phyloP scores from a whole-genome alignment of 1,140 invertebrate species.

The Drosophila insularis region DNA sequence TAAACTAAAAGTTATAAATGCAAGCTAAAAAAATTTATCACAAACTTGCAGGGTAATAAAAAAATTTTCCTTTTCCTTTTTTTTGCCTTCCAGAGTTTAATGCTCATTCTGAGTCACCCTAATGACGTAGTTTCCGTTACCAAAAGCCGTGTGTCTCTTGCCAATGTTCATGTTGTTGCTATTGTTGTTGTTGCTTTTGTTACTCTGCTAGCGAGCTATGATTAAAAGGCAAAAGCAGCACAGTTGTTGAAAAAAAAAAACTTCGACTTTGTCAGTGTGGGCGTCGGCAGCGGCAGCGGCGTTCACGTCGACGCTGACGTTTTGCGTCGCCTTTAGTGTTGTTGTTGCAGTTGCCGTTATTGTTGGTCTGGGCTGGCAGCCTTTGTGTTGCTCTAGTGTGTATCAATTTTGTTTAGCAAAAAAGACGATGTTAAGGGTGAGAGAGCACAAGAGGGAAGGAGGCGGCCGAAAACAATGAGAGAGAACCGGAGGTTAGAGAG shows the following conservation, averaged over 20 bases:
- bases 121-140: constrained; percentile 7
- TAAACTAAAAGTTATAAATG: background rate
- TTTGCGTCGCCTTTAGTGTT: background rate
- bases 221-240: constrained; percentile 30
- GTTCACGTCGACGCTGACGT: constrained; percentile 15
- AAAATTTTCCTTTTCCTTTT: background rate
- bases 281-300: constrained; percentile 19
- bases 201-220: constrained; percentile 19
- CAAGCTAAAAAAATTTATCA: background rate
- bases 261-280: constrained; percentile 20
- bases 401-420: constrained; percentile 48
- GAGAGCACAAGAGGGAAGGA: background rate
- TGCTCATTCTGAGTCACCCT: constrained; percentile 15
- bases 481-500: background rate
- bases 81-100: background rate
- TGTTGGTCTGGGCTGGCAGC: constrained; percentile 36
- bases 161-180: constrained; percentile 5
- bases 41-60: constrained; percentile 16
- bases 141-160: constrained; percentile 28
- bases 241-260: constrained; percentile 18
- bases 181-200: constrained; percentile 4
- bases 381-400: constrained; percentile 34
- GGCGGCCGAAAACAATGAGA: background rate
- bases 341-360: background rate
- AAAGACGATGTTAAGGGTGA: too few species aligned